Percentiles rank a stretch among this genome's conserved stretches.
These are phyloP conservation scores for Leptopilina clavipes DNA, from an alignment of 1,140 invertebrate species.

Conservation along the genomic window DNA sequence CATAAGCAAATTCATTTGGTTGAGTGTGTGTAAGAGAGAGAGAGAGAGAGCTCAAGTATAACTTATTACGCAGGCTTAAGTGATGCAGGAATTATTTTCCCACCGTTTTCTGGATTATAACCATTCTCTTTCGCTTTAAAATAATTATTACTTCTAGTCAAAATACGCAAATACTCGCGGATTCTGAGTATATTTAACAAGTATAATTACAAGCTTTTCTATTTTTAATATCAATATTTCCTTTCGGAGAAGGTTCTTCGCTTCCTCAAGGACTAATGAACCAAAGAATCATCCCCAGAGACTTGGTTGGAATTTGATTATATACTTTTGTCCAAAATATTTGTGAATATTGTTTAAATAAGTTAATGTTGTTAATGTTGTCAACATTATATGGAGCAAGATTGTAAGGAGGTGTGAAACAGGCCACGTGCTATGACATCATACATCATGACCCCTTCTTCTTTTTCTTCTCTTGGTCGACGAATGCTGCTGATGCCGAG, in stretches of 20 bases:
- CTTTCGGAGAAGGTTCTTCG: too few relatives aligned
- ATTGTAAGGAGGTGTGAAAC: slow-evolving; percentile 69
- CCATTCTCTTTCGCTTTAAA: slow-evolving; percentile 11
- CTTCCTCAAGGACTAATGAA: too few relatives aligned
- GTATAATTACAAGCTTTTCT: slow-evolving; percentile 19
- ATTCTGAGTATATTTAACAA: neutral
- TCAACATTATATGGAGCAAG: slow-evolving; percentile 54
- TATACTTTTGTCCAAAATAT: too few relatives aligned
- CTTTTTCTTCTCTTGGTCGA: slow-evolving; percentile 44
- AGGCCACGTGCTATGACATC: slow-evolving; percentile 64
- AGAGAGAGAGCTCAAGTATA: slow-evolving; percentile 10
- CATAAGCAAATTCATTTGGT: slow-evolving; percentile 31
- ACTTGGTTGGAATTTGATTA: too few relatives aligned
- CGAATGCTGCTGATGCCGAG: slow-evolving; percentile 35
- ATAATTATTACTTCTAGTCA: slow-evolving; percentile 18
- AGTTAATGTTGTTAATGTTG: neutral
- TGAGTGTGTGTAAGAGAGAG: too few relatives aligned
- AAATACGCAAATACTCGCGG: neutral
- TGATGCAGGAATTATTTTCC: slow-evolving; percentile 29
- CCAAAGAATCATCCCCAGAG: too few relatives aligned
- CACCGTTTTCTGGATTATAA: slow-evolving; percentile 21
- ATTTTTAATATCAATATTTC: too few relatives aligned
- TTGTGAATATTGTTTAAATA: too few relatives aligned
- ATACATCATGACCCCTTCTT: slow-evolving; percentile 67
- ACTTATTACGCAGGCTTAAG: slow-evolving; percentile 34